phyloP scores from a whole-genome alignment of 2,888 invertebrate genomes.

The Epinotia ramella region DNA sequence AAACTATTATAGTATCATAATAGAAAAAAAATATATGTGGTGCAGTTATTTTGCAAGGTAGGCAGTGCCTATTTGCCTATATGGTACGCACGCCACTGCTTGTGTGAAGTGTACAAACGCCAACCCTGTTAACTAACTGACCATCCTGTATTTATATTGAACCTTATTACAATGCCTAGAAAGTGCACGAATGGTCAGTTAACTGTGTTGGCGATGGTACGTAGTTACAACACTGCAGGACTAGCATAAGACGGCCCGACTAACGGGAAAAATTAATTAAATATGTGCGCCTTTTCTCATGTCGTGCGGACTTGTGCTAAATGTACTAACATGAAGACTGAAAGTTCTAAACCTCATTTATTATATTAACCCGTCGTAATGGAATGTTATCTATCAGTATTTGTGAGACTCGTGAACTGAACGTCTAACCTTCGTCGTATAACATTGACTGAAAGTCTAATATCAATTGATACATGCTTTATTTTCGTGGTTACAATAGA shows the following conservation, averaged over 20 bases:
- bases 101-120: too few species aligned
- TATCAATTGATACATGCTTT: conserved; percentile 2
- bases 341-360: not conserved
- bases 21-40: too few species aligned
- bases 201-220: too few species aligned
- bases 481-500: conserved; percentile 12
- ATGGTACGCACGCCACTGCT: too few species aligned
- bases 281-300: not conserved
- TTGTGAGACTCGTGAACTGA: not conserved
- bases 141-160: too few species aligned
- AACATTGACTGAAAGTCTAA: conserved; percentile 13
- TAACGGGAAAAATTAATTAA: not conserved
- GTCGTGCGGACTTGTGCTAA: not conserved
- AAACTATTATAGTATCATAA: too few species aligned
- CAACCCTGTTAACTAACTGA: too few species aligned
- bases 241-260: not conserved
- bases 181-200: too few species aligned
- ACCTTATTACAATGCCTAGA: too few species aligned
- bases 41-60: too few species aligned
- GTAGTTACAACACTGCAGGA: too few species aligned
- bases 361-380: not conserved
- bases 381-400: not conserved
- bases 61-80: too few species aligned
- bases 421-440: not conserved
- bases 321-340: not conserved